Evolutionary conservation across 2,888 invertebrate genomes (phyloP), one percentile per base, ranked within the genome.

Genomic region (Drosophila melanosoma): DNA sequence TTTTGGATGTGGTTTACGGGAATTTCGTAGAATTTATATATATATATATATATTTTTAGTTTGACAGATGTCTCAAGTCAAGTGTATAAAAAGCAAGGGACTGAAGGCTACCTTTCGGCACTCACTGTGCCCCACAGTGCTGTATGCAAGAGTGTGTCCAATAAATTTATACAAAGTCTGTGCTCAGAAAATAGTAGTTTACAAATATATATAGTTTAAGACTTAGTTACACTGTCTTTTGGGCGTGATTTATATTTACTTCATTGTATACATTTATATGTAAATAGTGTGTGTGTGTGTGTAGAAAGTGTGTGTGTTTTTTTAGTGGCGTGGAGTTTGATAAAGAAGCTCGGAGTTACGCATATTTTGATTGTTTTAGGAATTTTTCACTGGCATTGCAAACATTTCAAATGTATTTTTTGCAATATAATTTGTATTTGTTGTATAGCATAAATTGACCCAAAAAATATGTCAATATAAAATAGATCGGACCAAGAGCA

Each of bases 151-250:
- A 57, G 64, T 57, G 63, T 76, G 59, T 73, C 56, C 72, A 72
- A 80, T 85, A 85, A 87, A 76, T 89, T 74, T 79, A 88, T 88
- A 89, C 81, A 86, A 86, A 87, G 89, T 83, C 83, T 79, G 88
- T 89, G 90, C 88, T 86, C 88, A 85, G 83, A 89, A 86, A 86
- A 86, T 89, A 89, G 88, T 89, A 87, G 86, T 81, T 88, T 89
- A 89, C 78, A 89, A 82, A 80, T 89, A 83, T 87, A 61, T 49
- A 29, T 26, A 52, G 20, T 70, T 85, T 74, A 73, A 89, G 88
- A 83, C 67, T 82, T 87, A 81, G 89, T 89, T 85, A 85, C 89
- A 80, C 85, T 89, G 85, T 87, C 87, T 71, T 74, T 86, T 86
- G 90, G 90, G 90, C 90, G 64, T 87, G 81, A 89, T 81, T 69